A percentile compares a stretch with the other conserved stretches of the same genome.
Conservation (phyloP, 2,113 vertebrate species). For the Colossoma macropomum region DNA sequence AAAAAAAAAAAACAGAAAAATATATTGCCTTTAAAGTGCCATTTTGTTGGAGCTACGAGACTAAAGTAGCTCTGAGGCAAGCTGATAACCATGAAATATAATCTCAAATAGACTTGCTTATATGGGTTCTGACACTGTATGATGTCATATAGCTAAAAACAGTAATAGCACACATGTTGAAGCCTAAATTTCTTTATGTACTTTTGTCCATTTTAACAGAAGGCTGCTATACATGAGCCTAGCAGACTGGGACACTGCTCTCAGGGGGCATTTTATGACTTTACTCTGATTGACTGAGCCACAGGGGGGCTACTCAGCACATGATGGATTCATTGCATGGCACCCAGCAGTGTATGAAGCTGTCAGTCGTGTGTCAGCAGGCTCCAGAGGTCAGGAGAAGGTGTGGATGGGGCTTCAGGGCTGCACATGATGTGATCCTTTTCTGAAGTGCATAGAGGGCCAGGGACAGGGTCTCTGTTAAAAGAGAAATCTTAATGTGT, state of each 20-base stretch:
- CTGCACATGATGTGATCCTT: neutral
- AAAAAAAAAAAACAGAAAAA: no score
- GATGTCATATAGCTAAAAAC: no score
- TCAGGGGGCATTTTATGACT: conserved; percentile 8
- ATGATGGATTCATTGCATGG: conserved; percentile 17
- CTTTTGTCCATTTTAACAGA: neutral
- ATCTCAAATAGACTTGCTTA: no score
- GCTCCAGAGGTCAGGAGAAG: conserved; percentile 1
- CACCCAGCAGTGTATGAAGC: conserved; percentile 10
- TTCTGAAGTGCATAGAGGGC: neutral
- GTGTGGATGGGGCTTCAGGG: conserved; percentile 25
- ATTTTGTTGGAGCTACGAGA: no score
- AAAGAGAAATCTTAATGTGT: neutral
- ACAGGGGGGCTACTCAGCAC: conserved; percentile 21
- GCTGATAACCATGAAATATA: no score
- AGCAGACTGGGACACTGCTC: conserved; percentile 13
- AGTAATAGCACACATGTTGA: no score
- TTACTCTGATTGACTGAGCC: conserved; percentile 22
- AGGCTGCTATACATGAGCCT: neutral
- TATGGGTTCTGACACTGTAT: no score
- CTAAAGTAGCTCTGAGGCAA: no score
- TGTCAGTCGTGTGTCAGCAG: conserved; percentile 37
- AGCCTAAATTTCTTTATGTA: no score
- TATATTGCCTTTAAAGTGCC: no score
- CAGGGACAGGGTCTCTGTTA: neutral